Conservation (phyloP, 2,113 vertebrate genomes). For the Dinomys branickii region DNA sequence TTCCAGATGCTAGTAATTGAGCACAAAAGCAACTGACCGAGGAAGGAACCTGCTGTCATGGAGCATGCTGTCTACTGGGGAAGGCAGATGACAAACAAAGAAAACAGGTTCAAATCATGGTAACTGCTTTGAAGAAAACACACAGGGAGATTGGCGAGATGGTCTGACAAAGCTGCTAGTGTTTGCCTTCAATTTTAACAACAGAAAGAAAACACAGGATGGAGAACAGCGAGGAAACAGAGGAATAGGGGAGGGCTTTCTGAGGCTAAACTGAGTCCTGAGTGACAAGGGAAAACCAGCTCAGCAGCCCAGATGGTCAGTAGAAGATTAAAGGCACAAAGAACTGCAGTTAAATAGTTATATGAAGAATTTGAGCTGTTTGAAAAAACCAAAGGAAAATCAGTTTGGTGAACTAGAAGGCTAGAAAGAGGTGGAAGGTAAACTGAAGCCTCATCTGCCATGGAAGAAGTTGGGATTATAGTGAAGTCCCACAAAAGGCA, state of each 20-base stretch:
- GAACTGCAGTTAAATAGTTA: not conserved
- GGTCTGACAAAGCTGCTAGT: not conserved
- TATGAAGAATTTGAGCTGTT: not conserved
- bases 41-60: not conserved
- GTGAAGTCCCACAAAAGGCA: not conserved
- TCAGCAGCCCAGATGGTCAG: not conserved
- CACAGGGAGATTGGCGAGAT: not conserved
- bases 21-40: not conserved
- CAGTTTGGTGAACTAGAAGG: not conserved
- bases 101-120: not conserved
- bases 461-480: not conserved
- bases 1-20: not conserved
- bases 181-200: not conserved
- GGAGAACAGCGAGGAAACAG: not conserved
- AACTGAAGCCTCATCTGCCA: no score
- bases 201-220: not conserved
- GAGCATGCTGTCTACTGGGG: not conserved
- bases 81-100: not conserved
- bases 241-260: not conserved
- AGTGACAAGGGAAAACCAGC: not conserved
- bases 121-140: not conserved
- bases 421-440: not conserved
- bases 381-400: not conserved
- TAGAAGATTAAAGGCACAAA: not conserved
- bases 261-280: not conserved